phyloP scores from a whole-genome alignment of 2,888 invertebrate genomes.

The Apodemia hepburni region DNA sequence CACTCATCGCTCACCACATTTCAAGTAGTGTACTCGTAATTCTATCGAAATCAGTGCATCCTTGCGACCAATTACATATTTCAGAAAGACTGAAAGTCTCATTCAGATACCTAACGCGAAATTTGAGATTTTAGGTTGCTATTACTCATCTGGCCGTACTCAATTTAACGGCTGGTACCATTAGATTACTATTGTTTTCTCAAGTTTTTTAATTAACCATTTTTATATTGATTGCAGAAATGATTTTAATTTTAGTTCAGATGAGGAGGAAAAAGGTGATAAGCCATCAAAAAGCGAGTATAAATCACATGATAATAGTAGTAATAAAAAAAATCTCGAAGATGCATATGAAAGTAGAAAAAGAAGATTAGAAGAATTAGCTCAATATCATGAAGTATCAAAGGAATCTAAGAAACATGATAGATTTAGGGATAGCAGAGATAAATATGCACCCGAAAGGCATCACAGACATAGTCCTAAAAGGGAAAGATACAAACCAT shows the following conservation, averaged over 20 bases:
- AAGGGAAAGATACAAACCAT: constrained; percentile 22
- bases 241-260: constrained; percentile 38
- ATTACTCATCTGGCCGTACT: too few relatives aligned
- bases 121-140: too few relatives aligned
- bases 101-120: too few relatives aligned
- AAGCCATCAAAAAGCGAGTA: not conserved
- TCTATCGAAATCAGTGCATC: too few relatives aligned
- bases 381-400: not conserved
- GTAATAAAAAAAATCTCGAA: constrained; percentile 17
- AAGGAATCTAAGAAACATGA: constrained; percentile 2
- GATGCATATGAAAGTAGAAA: constrained; percentile 33
- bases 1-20: too few relatives aligned
- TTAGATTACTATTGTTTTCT: too few relatives aligned
- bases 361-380: constrained; percentile 15
- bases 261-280: constrained; percentile 46
- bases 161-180: too few relatives aligned
- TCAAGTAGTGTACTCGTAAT: too few relatives aligned
- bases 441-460: constrained; percentile 3
- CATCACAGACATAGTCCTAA: constrained; percentile 17
- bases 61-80: too few relatives aligned
- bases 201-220: too few relatives aligned
- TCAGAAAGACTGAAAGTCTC: too few relatives aligned
- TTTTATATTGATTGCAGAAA: not conserved
- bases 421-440: constrained; percentile 2
- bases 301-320: constrained; percentile 15